A percentile compares a stretch with the other conserved stretches of the same genome.
These are phyloP conservation scores for Myocastor coypus DNA, from an alignment of 2,113 vertebrate genomes.

Conservation along the genomic window DNA sequence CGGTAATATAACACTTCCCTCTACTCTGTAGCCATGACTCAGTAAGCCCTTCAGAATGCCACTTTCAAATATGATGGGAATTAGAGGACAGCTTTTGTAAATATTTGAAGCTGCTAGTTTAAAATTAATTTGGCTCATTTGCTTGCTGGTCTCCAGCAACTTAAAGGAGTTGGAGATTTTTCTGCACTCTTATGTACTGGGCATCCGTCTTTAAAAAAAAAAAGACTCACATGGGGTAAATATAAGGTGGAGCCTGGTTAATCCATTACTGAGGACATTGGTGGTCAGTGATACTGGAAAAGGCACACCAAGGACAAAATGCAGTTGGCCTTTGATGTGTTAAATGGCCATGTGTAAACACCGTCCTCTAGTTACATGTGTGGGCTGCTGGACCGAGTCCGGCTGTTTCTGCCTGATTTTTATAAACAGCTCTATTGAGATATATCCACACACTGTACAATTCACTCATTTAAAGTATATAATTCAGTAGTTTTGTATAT, in stretches of 20 bases:
- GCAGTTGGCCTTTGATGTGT: neutral
- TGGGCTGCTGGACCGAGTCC: neutral
- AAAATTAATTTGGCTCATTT: slow-evolving; percentile 75
- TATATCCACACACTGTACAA: neutral
- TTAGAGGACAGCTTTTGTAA: slow-evolving; percentile 68
- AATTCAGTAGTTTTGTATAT: neutral
- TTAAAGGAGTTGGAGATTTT: slow-evolving; percentile 39
- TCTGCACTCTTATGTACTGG: slow-evolving; percentile 36
- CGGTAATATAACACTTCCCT: slow-evolving; percentile 67
- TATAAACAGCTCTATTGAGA: neutral
- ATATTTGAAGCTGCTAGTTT: slow-evolving; percentile 74
- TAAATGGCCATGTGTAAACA: neutral
- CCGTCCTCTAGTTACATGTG: neutral
- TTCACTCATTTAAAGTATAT: neutral
- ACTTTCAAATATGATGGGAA: slow-evolving; percentile 60
- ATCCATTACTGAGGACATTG: neutral
- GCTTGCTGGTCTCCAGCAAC: slow-evolving; percentile 58
- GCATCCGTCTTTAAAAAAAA: slow-evolving; percentile 14
- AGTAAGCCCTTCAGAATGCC: slow-evolving; percentile 52
- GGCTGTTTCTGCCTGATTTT: neutral
- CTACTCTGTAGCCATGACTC: slow-evolving; percentile 70
- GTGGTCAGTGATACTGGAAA: neutral
- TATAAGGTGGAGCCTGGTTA: neutral
- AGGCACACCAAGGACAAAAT: neutral
- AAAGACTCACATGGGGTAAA: slow-evolving; percentile 47